phyloP scores from a whole-genome alignment of 2,888 invertebrate species.

The Pantelozetes paolii region DNA sequence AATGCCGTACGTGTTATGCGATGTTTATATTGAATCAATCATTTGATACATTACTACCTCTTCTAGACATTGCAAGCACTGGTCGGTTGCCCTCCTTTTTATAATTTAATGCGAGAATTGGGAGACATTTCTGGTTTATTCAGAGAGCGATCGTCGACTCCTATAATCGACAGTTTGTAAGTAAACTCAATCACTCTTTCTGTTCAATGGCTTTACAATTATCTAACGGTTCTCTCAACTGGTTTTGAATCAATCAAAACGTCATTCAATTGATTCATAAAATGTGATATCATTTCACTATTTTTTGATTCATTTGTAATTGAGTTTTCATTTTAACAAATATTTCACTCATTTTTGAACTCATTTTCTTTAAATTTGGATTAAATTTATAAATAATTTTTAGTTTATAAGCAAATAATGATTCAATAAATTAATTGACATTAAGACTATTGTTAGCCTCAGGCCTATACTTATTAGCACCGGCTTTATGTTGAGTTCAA shows the following conservation, averaged over 20 bases:
- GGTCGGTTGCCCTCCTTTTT: slow-evolving; percentile 89
- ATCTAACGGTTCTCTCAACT: neutral
- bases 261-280: neutral
- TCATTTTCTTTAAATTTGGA: too few relatives aligned
- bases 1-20: slow-evolving; percentile 62
- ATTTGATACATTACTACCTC: slow-evolving; percentile 32
- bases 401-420: too few relatives aligned
- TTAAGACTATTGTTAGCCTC: too few relatives aligned
- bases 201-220: neutral
- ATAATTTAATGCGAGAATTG: slow-evolving; percentile 77
- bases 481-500: too few relatives aligned
- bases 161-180: slow-evolving; percentile 88
- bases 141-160: slow-evolving; percentile 57
- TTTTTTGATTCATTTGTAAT: neutral
- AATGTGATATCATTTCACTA: neutral
- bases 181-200: slow-evolving; percentile 52
- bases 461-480: too few relatives aligned
- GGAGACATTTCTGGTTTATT: slow-evolving; percentile 58
- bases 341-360: too few relatives aligned
- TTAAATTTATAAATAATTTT: too few relatives aligned
- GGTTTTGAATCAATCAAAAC: neutral
- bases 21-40: slow-evolving; percentile 15
- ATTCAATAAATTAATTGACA: too few relatives aligned
- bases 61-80: slow-evolving; percentile 76
- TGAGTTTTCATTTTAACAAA: neutral